phyloP scores from a whole-genome alignment of 2,113 vertebrate species.

The Syngnathus typhle region DNA sequence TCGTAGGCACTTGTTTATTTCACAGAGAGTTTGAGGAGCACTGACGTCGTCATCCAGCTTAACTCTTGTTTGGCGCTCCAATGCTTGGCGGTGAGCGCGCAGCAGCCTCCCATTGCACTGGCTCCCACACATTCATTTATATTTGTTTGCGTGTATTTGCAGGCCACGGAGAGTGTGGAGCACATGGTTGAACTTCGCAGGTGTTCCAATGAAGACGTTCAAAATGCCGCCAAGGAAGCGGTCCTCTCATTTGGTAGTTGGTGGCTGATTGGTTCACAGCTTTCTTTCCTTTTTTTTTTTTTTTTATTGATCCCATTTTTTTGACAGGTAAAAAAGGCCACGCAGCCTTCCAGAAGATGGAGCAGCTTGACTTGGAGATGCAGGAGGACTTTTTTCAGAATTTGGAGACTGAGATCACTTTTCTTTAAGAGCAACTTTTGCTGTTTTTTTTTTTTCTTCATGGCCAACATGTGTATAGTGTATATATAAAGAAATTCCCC shows the following conservation, averaged over 20 bases:
- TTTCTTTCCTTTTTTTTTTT: not conserved
- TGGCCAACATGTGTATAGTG: not conserved
- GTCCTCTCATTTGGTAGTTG: constrained; percentile 70
- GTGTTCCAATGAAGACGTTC: constrained; percentile 65
- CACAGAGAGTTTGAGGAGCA: constrained; percentile 65
- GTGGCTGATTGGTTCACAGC: no score
- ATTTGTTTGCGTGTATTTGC: constrained; percentile 17
- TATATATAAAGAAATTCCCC: no score
- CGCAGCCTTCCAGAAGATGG: constrained; percentile 70
- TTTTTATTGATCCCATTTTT: not conserved
- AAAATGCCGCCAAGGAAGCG: constrained; percentile 62
- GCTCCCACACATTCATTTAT: no score
- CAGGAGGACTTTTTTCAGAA: constrained; percentile 70
- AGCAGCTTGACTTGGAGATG: constrained; percentile 61
- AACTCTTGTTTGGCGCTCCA: constrained; percentile 84
- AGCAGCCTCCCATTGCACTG: not conserved
- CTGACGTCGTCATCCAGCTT: constrained; percentile 69
- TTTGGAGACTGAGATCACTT: constrained; percentile 69
- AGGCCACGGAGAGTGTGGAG: constrained; percentile 71
- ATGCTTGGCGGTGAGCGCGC: constrained; percentile 77
- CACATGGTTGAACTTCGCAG: constrained; percentile 67
- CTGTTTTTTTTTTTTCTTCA: no score
- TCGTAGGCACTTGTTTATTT: constrained; percentile 82
- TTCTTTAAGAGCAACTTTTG: constrained; percentile 52
- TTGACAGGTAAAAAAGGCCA: constrained; percentile 66